Evolutionary conservation across 2,113 vertebrate genomes (phyloP), one percentile per base, ranked within the genome.

Genomic region (Ctenodactylus gundi): DNA sequence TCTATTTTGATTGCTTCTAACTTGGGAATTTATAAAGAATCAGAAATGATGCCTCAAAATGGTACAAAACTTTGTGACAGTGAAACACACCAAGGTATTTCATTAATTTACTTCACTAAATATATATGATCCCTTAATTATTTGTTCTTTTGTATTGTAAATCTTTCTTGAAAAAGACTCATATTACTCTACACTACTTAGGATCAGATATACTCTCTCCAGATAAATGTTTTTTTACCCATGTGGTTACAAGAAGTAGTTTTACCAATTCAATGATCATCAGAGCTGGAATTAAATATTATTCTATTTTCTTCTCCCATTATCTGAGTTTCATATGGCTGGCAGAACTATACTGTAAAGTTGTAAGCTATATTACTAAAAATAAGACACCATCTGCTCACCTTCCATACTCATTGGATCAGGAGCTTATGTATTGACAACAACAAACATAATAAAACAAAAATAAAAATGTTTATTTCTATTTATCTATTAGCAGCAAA

Each of bases 331-430:
- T 90, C 97, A 96, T 80, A 89, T 97, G 87, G 81, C 58, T 95
- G 77, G 92, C 87, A 97, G 94, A 98, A 88, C 76, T 94, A 95
- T 91, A 96, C 81, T 97, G 97, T 97, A 96, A 97, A 97, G 78
- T 95, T 96, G 92, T 97, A 97, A 97, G 97, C 85, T 98, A 90
- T 97, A 97, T 97, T 97, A 97, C 98, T 98, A 98, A 98, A 98
- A 98, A 98, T 98, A 98, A 98, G 98, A 97, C 57, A 89, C 98
- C 98, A 98, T 98, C 98, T 98, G 98, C 98, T 98, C 98, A 98
- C 98, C 97, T 98, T 98, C 98, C 98, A 98, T 92, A 98, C 64
- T 70, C 94, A 97, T 62, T 90, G 93, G 94, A 98, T 97, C 94
- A 96, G 91, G 96, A 91, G 72, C 87, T 73, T 97, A 95, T 85